Evolutionary conservation across 2,888 invertebrate genomes (phyloP), one percentile per base, ranked within the genome.

Genomic region (Odontocerum albicorne): DNA sequence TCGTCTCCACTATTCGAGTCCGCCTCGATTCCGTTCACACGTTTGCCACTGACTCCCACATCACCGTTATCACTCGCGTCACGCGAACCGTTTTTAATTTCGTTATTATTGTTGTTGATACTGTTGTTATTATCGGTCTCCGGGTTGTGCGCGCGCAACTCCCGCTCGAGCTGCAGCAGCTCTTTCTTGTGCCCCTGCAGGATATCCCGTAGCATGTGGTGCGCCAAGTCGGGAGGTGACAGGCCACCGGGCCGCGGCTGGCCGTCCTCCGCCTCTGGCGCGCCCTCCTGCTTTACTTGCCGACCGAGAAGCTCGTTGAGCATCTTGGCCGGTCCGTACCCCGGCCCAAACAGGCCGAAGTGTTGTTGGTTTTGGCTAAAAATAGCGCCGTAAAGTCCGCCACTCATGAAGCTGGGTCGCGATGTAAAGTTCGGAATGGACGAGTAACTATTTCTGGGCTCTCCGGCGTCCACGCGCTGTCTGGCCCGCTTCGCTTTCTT

Each of bases 391-490:
- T 91, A 92, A 69, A 92, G 81, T 81, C 90, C 87, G 75, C 88
- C 86, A 72, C 88, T 87, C 81, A 91, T 88, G 81, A 86, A 90
- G 76, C 85, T 86, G 81, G 86, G 85, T 73, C 85, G 83, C 75
- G 85, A 85, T 80, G 85, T 85, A 71, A 86, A 85, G 77, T 85
- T 85, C 72, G 85, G 85, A 68, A 87, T 86, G 69, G 85, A 85
- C 68, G 88, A 90, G 82, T 93, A 93, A 77, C 90, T 90, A 84
- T 92, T 93, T 79, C 92, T 88, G 78, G 90, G 90, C 83, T 94
- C 92, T 70, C 93, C 92, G 83, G 92, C 93, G 90, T 93, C 92
- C 82, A 92, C 93, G 81, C 92, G 89, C 86, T 93, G 92, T 85
- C 93, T 87, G 82, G 90, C 90, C 80, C 92, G 88, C 82, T 92